Evolutionary conservation across 2,888 invertebrate genomes (phyloP).

Genomic region (Andrena fulva): DNA sequence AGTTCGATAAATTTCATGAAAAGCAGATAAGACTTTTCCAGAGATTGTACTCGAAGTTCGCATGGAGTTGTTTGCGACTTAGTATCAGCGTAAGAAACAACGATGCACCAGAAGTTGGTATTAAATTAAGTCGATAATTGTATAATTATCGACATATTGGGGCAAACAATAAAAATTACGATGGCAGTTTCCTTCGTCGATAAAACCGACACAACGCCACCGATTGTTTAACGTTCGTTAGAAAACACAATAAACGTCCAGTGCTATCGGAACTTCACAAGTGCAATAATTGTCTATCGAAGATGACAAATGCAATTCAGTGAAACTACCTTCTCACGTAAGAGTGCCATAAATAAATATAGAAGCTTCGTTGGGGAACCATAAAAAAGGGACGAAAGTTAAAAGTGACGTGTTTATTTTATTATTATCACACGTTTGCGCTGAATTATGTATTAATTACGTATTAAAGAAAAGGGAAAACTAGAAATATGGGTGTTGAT

Average conservation of each 20-base stretch:
- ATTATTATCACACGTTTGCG: too few species aligned
- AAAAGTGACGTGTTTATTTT: neutral
- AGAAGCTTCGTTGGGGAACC: neutral
- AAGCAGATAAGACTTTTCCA: constrained; percentile 25
- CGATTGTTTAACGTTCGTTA: constrained; percentile 35
- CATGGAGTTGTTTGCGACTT: constrained; percentile 2
- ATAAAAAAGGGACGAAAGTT: too few species aligned
- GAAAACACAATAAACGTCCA: neutral
- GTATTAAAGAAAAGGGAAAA: neutral
- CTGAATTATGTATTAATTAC: neutral
- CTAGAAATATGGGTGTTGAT: too few species aligned
- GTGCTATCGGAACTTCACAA: neutral
- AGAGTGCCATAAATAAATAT: neutral
- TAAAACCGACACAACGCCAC: constrained; percentile 31
- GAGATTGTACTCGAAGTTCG: constrained; percentile 2
- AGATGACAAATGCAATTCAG: neutral
- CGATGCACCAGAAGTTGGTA: neutral
- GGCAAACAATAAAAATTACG: constrained; percentile 8
- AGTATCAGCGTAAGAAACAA: constrained; percentile 15
- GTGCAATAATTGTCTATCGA: constrained; percentile 24
- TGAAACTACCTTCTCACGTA: too few species aligned
- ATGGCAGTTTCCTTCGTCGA: constrained; percentile 23
- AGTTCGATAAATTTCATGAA: constrained; percentile 14
- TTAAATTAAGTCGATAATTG: neutral
- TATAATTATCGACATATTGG: neutral